phyloP scores from a whole-genome alignment of 2,113 vertebrate genomes.

The Gorilla gorilla region DNA sequence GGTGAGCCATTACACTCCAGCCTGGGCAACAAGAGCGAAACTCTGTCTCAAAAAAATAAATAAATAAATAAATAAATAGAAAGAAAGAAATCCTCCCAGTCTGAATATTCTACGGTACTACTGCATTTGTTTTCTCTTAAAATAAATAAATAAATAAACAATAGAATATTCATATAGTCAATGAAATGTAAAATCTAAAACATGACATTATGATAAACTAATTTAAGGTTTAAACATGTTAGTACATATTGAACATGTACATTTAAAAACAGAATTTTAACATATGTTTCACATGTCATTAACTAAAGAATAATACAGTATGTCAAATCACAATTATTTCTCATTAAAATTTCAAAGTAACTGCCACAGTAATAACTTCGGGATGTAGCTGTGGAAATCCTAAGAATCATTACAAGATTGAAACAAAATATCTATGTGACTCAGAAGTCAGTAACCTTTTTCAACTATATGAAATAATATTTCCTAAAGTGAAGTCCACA shows the following conservation, averaged over 20 bases:
- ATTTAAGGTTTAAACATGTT: background rate
- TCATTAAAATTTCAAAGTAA: constrained; percentile 32
- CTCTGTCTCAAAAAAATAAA: no score
- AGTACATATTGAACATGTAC: background rate
- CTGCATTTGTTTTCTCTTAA: background rate
- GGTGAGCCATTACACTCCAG: no score
- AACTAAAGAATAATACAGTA: background rate
- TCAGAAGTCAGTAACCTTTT: background rate
- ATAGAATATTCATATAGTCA: background rate
- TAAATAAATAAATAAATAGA: no score
- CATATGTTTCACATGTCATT: background rate
- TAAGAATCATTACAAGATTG: background rate
- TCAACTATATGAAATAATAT: background rate
- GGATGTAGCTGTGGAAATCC: background rate
- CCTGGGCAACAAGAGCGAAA: no score
- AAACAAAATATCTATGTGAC: background rate
- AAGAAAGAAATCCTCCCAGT: no score
- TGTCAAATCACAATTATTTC: background rate
- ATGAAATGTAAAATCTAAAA: background rate
- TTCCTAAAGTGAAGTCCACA: background rate
- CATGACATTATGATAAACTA: background rate
- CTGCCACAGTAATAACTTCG: background rate
- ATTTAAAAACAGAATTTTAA: background rate
- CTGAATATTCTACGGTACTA: background rate
- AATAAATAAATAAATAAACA: background rate